Evolutionary conservation across 2,797 vertebrate genomes (phyloP).

Genomic region (Hoplostethus atlanticus): DNA sequence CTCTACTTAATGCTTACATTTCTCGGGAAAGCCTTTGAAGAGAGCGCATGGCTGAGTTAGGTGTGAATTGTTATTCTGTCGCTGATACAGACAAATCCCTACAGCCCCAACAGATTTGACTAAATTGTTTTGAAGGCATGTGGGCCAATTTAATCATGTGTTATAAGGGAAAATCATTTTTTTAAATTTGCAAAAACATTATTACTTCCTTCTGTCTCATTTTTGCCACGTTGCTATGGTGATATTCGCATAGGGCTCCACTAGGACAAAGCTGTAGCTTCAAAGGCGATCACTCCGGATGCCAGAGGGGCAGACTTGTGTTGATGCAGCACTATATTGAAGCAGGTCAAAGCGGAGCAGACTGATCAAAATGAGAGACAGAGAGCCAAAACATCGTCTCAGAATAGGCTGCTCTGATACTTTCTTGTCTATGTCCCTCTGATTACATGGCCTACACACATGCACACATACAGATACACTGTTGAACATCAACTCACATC

Average conservation of each 20-base stretch:
- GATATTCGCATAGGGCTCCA: constrained; percentile 49
- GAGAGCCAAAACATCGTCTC: not conserved
- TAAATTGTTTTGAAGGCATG: constrained; percentile 69
- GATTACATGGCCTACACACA: not conserved
- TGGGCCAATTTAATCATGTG: constrained; percentile 59
- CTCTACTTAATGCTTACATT: constrained; percentile 50
- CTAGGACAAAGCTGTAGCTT: constrained; percentile 61
- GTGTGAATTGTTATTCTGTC: constrained; percentile 68
- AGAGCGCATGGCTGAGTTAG: constrained; percentile 41
- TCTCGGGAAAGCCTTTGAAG: constrained; percentile 61
- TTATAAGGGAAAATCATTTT: constrained; percentile 45
- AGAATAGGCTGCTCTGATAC: not conserved
- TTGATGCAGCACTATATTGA: constrained; percentile 59
- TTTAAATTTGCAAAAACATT: constrained; percentile 32
- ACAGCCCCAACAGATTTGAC: constrained; percentile 61
- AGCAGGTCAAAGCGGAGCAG: constrained; percentile 40
- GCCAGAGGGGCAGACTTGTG: constrained; percentile 46
- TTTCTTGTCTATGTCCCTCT: not conserved
- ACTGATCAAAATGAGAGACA: constrained; percentile 35
- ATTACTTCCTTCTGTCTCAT: constrained; percentile 51
- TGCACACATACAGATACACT: no score
- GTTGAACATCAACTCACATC: no score
- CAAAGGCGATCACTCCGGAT: constrained; percentile 55
- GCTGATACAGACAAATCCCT: constrained; percentile 70
- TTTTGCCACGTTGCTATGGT: constrained; percentile 68